Evolutionary conservation across 2,888 invertebrate genomes (phyloP).

Genomic region (Odontocolon sp.): DNA sequence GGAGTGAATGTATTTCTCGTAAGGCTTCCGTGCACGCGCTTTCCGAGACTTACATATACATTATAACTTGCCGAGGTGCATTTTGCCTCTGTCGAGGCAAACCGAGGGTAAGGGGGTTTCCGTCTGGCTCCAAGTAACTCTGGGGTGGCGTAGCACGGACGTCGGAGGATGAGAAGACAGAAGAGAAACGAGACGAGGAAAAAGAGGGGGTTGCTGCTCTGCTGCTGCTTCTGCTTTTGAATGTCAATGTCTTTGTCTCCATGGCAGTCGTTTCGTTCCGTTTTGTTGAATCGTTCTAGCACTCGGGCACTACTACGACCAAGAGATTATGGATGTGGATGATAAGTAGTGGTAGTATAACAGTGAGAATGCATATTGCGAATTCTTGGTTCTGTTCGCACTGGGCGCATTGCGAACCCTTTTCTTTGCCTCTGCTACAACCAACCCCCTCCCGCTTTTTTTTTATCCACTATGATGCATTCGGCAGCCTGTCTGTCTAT

Average conservation of each 20-base stretch:
- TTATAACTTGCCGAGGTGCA: conserved; percentile 45
- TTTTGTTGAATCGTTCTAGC: conserved; percentile 51
- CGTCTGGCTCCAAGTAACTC: conserved; percentile 70
- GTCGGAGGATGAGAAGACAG: conserved; percentile 20
- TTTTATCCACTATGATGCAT: conserved; percentile 29
- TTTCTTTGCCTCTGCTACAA: conserved; percentile 3
- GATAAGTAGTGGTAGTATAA: not conserved
- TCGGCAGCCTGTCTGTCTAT: conserved; percentile 27
- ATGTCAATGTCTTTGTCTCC: conserved; percentile 78
- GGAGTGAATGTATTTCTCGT: conserved; percentile 49
- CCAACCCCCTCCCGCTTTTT: not conserved
- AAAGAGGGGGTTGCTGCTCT: conserved; percentile 12
- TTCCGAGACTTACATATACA: no score
- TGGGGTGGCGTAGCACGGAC: conserved; percentile 52
- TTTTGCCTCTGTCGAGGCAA: conserved; percentile 33
- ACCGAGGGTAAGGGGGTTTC: conserved; percentile 59
- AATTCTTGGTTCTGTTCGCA: conserved; percentile 29
- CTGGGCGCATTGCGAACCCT: conserved; percentile 39
- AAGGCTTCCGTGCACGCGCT: conserved; percentile 36
- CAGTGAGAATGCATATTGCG: conserved; percentile 48
- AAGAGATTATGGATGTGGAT: not conserved
- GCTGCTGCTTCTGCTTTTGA: conserved; percentile 70
- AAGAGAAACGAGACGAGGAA: not conserved
- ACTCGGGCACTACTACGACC: conserved; percentile 2
- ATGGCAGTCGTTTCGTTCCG: conserved; percentile 54